Conservation (phyloP, 2,797 vertebrate species). For the Bucorvus abyssinicus region DNA sequence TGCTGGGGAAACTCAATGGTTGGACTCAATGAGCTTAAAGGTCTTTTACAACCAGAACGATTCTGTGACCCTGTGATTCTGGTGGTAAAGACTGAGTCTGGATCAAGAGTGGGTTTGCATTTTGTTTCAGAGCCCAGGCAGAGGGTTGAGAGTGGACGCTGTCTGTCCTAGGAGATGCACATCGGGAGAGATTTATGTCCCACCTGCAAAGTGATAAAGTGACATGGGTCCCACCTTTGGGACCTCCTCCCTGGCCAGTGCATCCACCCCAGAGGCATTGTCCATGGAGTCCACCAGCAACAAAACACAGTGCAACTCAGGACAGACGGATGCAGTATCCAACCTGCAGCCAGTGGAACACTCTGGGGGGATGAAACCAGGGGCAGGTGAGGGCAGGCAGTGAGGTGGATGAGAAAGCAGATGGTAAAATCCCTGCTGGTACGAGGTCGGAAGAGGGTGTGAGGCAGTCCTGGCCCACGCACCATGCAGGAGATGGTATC, state of each 20-base stretch:
- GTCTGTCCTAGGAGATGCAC: not conserved
- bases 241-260: not conserved
- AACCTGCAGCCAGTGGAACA: not conserved
- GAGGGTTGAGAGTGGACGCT: not conserved
- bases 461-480: not conserved
- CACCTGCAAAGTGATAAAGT: not conserved
- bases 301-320: rapidly evolving
- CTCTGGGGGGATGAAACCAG: not conserved
- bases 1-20: too few relatives aligned
- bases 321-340: rapidly evolving
- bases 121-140: not conserved
- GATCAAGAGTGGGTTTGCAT: not conserved
- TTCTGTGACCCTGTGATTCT: not conserved
- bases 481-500: constrained; percentile 9
- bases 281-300: not conserved
- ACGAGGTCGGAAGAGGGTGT: not conserved
- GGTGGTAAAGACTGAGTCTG: not conserved
- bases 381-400: not conserved
- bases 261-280: not conserved
- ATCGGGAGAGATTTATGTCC: not conserved
- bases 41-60: too few relatives aligned
- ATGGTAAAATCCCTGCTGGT: not conserved
- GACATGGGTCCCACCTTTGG: not conserved
- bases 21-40: too few relatives aligned
- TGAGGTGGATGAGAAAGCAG: not conserved